phyloP scores from a whole-genome alignment of 2,888 invertebrate genomes.

The Onchidella celtica region DNA sequence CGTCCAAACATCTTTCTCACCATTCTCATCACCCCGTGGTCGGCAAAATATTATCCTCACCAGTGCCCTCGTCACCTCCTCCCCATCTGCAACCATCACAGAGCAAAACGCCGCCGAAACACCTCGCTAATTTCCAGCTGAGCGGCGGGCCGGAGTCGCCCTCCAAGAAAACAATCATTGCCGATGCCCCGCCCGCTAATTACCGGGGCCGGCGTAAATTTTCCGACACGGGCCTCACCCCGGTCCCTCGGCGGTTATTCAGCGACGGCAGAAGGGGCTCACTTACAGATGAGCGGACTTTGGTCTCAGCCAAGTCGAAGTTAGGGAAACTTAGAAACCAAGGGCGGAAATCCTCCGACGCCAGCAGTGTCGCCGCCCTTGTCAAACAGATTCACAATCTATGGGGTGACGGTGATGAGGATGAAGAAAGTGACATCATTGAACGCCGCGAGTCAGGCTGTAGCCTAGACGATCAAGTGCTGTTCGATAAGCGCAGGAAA shows the following conservation, averaged over 20 bases:
- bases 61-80: slow-evolving; percentile 27
- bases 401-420: slow-evolving; percentile 46
- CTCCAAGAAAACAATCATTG: neutral
- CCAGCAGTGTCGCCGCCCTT: slow-evolving; percentile 41
- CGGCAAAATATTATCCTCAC: neutral
- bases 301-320: slow-evolving; percentile 46
- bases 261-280: slow-evolving; percentile 39
- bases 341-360: slow-evolving; percentile 42
- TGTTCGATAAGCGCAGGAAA: slow-evolving; percentile 35
- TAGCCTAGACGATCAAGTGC: slow-evolving; percentile 42
- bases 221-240: slow-evolving; percentile 45
- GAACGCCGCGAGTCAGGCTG: neutral
- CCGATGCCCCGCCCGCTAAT: slow-evolving; percentile 10
- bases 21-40: neutral
- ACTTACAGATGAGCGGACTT: slow-evolving; percentile 39
- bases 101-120: slow-evolving; percentile 6
- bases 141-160: neutral
- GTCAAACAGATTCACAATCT: slow-evolving; percentile 51
- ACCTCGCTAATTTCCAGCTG: neutral
- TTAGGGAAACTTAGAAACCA: slow-evolving; percentile 39
- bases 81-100: neutral
- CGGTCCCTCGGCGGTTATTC: slow-evolving; percentile 35
- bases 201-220: slow-evolving; percentile 46
- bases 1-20: slow-evolving; percentile 19
- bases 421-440: neutral